Evolutionary conservation across 1,140 invertebrate species (phyloP).

Genomic region (Ctenoplectra terminalis): DNA sequence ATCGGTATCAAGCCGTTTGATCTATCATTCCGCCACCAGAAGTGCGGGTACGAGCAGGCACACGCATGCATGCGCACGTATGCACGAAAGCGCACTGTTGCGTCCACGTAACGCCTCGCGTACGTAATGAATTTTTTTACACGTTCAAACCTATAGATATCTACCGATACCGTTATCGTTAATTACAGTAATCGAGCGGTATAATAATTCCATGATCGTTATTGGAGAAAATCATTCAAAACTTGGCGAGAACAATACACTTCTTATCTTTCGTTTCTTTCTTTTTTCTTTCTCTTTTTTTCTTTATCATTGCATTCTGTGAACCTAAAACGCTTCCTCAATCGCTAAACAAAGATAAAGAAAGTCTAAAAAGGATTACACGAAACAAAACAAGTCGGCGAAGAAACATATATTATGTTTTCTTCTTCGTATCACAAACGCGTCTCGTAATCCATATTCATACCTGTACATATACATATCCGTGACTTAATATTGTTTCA

Average conservation of each 20-base stretch:
- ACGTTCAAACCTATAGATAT: background rate
- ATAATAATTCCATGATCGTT: background rate
- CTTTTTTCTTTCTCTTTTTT: too few relatives aligned
- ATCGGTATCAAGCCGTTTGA: slow-evolving; percentile 56
- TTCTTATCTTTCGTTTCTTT: too few relatives aligned
- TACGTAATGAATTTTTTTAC: slow-evolving; percentile 17
- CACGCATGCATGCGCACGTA: background rate
- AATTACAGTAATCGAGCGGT: background rate
- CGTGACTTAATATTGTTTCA: too few relatives aligned
- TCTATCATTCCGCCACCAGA: slow-evolving; percentile 62
- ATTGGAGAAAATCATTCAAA: background rate
- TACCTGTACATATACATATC: too few relatives aligned
- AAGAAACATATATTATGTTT: background rate
- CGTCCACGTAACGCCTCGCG: slow-evolving; percentile 36
- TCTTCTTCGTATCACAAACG: background rate
- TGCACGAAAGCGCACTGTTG: slow-evolving; percentile 30
- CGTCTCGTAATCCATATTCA: background rate
- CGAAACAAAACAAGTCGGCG: background rate
- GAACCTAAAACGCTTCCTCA: background rate
- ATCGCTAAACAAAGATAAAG: background rate
- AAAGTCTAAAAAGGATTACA: too few relatives aligned
- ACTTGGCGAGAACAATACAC: background rate
- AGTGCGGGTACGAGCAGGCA: slow-evolving; percentile 42
- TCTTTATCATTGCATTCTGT: too few relatives aligned
- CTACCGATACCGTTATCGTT: background rate